Conservation (phyloP, 2,797 vertebrate species). For the Streptopelia turtur region DNA sequence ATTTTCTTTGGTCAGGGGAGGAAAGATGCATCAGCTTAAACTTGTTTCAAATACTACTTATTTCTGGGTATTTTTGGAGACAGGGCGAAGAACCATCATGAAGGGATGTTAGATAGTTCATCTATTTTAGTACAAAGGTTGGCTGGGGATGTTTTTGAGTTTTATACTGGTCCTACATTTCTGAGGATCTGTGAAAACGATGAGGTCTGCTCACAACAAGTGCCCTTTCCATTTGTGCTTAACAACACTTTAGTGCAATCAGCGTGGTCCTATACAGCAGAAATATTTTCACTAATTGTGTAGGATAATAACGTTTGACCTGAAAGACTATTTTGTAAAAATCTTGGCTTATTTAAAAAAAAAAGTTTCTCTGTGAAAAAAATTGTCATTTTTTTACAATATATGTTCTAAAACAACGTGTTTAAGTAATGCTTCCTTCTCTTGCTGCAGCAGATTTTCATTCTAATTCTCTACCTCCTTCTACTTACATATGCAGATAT, state of each 20-base stretch:
- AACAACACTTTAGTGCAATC: background rate
- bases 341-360: background rate
- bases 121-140: background rate
- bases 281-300: background rate
- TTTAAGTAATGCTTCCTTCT: background rate
- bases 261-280: background rate
- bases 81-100: background rate
- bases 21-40: background rate
- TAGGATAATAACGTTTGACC: background rate
- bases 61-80: background rate
- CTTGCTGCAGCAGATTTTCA: background rate
- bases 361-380: background rate
- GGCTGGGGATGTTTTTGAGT: background rate
- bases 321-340: background rate
- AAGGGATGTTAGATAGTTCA: background rate
- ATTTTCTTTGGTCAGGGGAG: background rate
- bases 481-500: background rate
- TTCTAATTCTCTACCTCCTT: background rate
- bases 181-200: background rate
- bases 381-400: rapidly evolving
- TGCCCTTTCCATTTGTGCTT: background rate
- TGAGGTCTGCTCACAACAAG: background rate
- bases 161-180: background rate
- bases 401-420: rapidly evolving
- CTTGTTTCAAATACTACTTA: background rate